A percentile compares a stretch with the other conserved stretches of the same genome.
Evolutionary conservation across 2,888 invertebrate species (phyloP).

Genomic region (Chromoteleia sp.): DNA sequence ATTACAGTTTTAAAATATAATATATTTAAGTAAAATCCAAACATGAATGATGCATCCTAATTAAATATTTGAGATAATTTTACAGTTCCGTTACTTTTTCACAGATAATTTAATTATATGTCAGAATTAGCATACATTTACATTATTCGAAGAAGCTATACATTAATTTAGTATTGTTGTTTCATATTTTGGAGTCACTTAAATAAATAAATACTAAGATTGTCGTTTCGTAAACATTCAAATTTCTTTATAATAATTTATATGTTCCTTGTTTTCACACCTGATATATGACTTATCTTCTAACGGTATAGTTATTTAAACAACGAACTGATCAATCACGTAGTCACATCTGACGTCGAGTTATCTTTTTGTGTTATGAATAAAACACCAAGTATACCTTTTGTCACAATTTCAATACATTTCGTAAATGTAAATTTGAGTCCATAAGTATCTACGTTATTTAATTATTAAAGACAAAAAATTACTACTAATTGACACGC

Average conservation of each 20-base stretch:
- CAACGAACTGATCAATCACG: conserved; percentile 7
- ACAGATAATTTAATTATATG: not conserved
- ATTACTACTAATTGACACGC: not conserved
- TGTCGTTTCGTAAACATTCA: not conserved
- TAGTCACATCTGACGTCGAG: not conserved
- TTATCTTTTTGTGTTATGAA: conserved; percentile 8
- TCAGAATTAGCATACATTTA: not conserved
- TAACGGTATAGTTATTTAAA: not conserved
- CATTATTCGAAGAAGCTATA: not conserved
- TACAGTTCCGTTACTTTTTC: conserved; percentile 5
- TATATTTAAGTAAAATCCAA: not conserved
- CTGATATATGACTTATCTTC: not conserved
- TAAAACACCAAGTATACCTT: conserved; percentile 13
- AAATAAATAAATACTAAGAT: not conserved
- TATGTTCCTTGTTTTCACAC: not conserved
- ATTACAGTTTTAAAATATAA: conserved; percentile 14
- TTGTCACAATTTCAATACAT: not conserved
- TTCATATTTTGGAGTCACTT: not conserved
- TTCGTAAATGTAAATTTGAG: conserved; percentile 7
- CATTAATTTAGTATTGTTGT: not conserved
- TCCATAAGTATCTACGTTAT: conserved; percentile 3
- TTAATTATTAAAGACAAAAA: not conserved
- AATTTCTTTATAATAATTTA: not conserved
- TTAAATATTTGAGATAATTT: not conserved
- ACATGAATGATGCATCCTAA: not conserved